Evolutionary conservation across 92 coral and sea anemone species (phyloP), one percentile per base, ranked within the genome.

Genomic region (Heliopora coerulea): DNA sequence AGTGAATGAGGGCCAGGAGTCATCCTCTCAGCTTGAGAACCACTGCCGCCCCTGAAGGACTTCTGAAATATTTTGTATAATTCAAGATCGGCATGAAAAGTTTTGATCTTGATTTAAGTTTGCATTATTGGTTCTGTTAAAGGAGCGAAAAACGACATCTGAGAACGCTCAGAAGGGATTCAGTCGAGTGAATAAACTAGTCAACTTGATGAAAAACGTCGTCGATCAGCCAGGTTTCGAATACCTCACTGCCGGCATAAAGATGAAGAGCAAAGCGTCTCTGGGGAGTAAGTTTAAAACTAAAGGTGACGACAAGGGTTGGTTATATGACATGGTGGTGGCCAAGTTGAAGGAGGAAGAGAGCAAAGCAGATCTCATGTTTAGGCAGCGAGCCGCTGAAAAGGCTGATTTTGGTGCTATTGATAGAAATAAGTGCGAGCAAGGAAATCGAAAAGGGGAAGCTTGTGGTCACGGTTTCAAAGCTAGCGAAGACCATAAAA

Each of bases 221-320:
- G 77, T 35, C 0, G 54, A 70, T 3, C 62, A 70, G 54, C 77
- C 62, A 0, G 77, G 77, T 10, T 70, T 70, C 54, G 77, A 70
- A 54, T 70, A 29, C 62, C 37, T 70, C 1, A 70, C 62, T 6
- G 50, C 40, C 20, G 54, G 29, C 26, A 26, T 29, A 7, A 21
- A 17, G 42, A 1, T 33, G 12, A 49, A 50, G 12, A 50, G 14
- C 41, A 68, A 68, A 28, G 49, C 49, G 12, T 8, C 14, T 46
- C 30, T 31, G 62, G 61, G 29, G 28, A 49, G 54, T 28, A 56
- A 28, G 23, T 37, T 67, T 6, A 67, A 30, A 26, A 46, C 58
- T 21, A 48, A 54, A 44, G 74, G 54, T 26, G 49, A 67, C 9
- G 34, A 35, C 30, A 59, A 67, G n/a, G 58, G 74, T 23, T 67